These are phyloP conservation scores for Aphaenogaster rudis DNA, from an alignment of 1,140 invertebrate genomes.

Conservation along the genomic window DNA sequence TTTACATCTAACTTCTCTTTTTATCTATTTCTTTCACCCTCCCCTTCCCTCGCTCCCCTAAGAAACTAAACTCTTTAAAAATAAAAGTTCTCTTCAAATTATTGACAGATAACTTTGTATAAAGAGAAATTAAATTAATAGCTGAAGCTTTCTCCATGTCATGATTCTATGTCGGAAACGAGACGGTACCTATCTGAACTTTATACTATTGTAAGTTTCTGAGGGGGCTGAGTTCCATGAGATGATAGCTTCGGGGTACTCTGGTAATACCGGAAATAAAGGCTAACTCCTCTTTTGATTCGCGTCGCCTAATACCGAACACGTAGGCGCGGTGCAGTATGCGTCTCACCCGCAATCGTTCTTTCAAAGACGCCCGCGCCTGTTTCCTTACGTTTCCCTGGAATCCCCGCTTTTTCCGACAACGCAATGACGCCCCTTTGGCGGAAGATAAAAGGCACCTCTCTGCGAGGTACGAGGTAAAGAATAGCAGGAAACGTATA, in stretches of 20 bases:
- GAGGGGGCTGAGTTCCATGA: neutral
- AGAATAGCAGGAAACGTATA: conserved; percentile 65
- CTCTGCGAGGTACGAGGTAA: conserved; percentile 55
- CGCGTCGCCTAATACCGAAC: conserved; percentile 44
- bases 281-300: conserved; percentile 49
- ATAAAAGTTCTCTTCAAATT: neutral
- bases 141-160: neutral
- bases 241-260: conserved; percentile 15
- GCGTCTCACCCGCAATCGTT: conserved; percentile 63
- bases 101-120: neutral
- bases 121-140: neutral
- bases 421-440: conserved; percentile 59
- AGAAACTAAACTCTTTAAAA: neutral
- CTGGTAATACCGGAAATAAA: conserved; percentile 40
- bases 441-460: conserved; percentile 67
- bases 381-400: conserved; percentile 55
- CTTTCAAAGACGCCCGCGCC: conserved; percentile 51
- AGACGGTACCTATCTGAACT: neutral
- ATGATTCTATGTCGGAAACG: neutral
- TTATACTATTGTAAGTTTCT: neutral
- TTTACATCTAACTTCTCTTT: neutral
- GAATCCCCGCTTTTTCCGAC: conserved; percentile 21
- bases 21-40: neutral
- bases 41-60: too few species aligned
- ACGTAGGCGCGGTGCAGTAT: conserved; percentile 12